Evolutionary conservation across 2,113 vertebrate species (phyloP), one percentile per base, ranked within the genome.

Genomic region (Alosa alosa): DNA sequence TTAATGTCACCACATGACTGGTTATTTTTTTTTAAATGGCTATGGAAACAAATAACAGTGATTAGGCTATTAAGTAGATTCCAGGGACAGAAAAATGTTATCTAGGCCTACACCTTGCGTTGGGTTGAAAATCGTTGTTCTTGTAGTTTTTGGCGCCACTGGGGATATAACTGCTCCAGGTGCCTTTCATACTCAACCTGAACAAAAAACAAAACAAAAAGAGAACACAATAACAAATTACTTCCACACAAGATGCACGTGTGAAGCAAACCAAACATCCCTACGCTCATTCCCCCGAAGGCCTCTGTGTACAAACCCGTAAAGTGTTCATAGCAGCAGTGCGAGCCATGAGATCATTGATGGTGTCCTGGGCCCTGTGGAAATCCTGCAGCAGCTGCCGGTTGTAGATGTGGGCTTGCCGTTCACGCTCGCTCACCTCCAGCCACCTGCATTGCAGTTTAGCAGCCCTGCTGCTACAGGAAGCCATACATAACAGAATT

Each of bases 331-430:
- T 95, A 81, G 92, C 89, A 50, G 93, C 86, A 1, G 86, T 94
- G 46, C 86, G 81, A 46, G 90, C 90, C 81, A 94, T 18, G 91
- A 96, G 90, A 31, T 93, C 89, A 44, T 81, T 90, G 85, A 95
- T 88, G 0, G 92, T 90, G 68, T 90, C 88, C 86, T 95, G 92
- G 9, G 94, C 93, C 68, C 89, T 88, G 9, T 95, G 92, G 91
- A 96, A 95, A 86, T 95, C 92, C 87, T 92, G 90, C 89, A 95
- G 86, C 46, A 96, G 92, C 88, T 92, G 89, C 25, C 52, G 84
- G 90, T 96, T 95, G 83, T 92, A 90, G 36, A 87, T 82, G 75
- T 89, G 89, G 0, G 94, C 94, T 45, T 25, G 82, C 0, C 64
- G 15, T 87, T 95, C 94, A 87, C 93, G 88, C 81, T 94, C 90